These are phyloP conservation scores for Phalacrocorax pelagicus DNA, from an alignment of 2,113 vertebrate genomes.

Conservation along the genomic window DNA sequence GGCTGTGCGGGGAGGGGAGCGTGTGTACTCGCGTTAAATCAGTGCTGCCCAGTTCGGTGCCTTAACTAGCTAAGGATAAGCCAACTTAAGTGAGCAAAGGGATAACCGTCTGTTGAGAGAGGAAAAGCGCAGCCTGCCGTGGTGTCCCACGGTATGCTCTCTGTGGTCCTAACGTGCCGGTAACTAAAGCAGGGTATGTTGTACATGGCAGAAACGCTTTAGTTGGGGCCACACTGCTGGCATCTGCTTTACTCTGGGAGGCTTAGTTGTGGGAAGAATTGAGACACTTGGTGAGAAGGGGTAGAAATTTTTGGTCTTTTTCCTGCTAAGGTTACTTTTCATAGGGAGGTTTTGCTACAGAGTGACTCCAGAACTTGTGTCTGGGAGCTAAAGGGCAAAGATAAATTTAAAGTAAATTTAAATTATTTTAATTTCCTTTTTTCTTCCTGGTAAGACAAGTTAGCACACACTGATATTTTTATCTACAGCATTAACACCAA, in stretches of 20 bases:
- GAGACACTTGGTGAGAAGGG: background rate
- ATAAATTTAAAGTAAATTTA: background rate
- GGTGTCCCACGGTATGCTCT: background rate
- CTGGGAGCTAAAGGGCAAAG: background rate
- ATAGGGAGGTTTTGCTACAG: background rate
- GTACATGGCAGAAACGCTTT: background rate
- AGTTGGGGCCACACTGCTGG: background rate
- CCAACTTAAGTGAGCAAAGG: background rate
- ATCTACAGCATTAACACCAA: background rate
- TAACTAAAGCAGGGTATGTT: background rate
- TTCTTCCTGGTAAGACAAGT: background rate
- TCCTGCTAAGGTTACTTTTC: background rate
- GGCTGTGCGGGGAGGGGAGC: background rate
- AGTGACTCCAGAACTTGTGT: background rate
- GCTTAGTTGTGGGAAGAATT: background rate
- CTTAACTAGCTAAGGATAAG: background rate
- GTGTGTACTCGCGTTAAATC: fast-evolving
- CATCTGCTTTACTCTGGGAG: background rate
- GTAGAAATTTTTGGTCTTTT: background rate
- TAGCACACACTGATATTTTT: background rate
- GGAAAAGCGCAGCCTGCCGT: background rate
- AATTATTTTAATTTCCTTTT: background rate
- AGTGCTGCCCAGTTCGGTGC: background rate
- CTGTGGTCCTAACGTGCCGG: background rate
- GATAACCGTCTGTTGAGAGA: background rate